Base-by-base conservation (phyloP, 2,113 vertebrate genomes). In the Salvelinus fontinalis region DNA sequence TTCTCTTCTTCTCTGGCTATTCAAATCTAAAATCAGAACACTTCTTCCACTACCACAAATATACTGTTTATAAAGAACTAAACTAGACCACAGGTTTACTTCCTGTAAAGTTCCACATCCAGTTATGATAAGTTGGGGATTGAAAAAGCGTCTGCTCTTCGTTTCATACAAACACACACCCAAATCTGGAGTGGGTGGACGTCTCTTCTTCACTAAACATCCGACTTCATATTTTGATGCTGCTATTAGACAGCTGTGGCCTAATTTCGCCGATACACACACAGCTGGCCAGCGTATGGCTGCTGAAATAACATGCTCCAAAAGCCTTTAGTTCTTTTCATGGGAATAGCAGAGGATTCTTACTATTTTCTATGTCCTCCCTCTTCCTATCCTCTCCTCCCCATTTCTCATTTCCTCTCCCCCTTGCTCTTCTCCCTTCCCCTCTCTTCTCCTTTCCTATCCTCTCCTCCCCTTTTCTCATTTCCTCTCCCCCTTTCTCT, bases 241-340 rank as follows among this genome's bases (percentile, higher is more conserved):
- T 7, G 69, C 66, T 81, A 73, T 76, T 78, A 80, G 85, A 79
- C 89, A 91, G 82, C 88, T 92, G 89, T 70, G 76, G 65, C 80
- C 77, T 34, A 57, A 29, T 22, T 70, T 70, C 57, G 76, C 75
- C 80, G 83, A 74, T 27, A 65, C 51, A 75, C 44, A 64, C 65
- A 70, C 79, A 84, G 78, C 87, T 78, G 82, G 76, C 75, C 59
- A 11, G 67, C 64, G 65, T 66, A 67, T 83, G 79, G 70, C 68
- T 83, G 70, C 75, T 84, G 66, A 86, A 88, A 89, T 83, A 75
- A 82, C 75, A 83, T 79, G 77, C 83, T 84, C 76, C 77, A 79
- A 83, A 86, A 89, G 83, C 73, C 34, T 68, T 22, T 73, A 82
- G 81, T 81, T 49, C 67, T 73, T 81, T 81, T 77, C 71, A 80